Evolutionary conservation across 2,888 invertebrate genomes (phyloP).

Genomic region (Tineola bisselliella): DNA sequence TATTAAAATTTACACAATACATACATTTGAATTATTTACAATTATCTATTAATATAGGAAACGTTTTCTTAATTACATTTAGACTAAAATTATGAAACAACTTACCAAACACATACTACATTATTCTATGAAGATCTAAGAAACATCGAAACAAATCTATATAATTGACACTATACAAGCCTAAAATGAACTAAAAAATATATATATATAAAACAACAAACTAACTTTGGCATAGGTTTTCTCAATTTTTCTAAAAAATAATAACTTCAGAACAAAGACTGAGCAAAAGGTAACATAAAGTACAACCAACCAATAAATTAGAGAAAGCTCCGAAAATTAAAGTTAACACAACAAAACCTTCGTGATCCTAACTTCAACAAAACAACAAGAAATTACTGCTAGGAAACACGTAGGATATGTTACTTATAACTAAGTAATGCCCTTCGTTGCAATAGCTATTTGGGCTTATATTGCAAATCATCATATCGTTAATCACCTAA

Average conservation of each 20-base stretch:
- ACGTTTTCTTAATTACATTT: slow-evolving; percentile 60
- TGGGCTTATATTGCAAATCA: slow-evolving; percentile 55
- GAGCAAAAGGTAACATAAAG: slow-evolving; percentile 38
- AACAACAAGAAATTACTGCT: slow-evolving; percentile 41
- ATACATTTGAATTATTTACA: slow-evolving; percentile 41
- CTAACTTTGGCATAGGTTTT: slow-evolving; percentile 69
- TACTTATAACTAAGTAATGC: slow-evolving; percentile 48
- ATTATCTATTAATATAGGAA: slow-evolving; percentile 62
- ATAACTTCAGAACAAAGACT: slow-evolving; percentile 49
- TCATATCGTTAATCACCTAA: slow-evolving; percentile 31
- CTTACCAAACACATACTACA: slow-evolving; percentile 58
- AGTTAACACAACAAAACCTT: slow-evolving; percentile 23
- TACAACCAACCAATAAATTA: slow-evolving; percentile 19
- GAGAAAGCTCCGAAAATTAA: slow-evolving; percentile 18
- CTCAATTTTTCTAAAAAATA: slow-evolving; percentile 51
- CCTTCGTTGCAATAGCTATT: slow-evolving; percentile 44
- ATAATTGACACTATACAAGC: slow-evolving; percentile 66
- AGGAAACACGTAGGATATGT: slow-evolving; percentile 52
- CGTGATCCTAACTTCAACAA: slow-evolving; percentile 53
- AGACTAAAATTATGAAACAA: slow-evolving; percentile 58
- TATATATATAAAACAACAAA: slow-evolving; percentile 60
- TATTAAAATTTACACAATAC: slow-evolving; percentile 56
- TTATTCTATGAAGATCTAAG: slow-evolving; percentile 42
- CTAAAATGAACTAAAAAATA: slow-evolving; percentile 52
- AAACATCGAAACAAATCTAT: slow-evolving; percentile 53